Conservation (phyloP, 2,888 invertebrate genomes). For the Poecilus cupreus region DNA sequence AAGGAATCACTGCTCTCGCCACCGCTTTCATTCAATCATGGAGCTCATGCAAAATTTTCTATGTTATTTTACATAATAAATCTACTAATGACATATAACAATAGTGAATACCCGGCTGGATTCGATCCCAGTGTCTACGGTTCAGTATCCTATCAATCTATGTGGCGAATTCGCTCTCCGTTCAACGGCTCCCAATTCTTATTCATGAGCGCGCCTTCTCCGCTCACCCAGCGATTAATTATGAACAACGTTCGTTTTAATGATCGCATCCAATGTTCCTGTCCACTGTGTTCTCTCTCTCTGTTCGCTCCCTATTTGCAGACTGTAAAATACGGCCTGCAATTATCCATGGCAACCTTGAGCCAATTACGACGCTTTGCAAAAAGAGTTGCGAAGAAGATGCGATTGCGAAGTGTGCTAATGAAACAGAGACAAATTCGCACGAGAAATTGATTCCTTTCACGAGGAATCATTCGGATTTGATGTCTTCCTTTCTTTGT, state of each 20-base stretch:
- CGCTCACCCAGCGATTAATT: slow-evolving; percentile 15
- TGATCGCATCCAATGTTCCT: not conserved
- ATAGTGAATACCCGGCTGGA: too few relatives aligned
- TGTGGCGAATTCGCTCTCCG: too few relatives aligned
- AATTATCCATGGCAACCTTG: slow-evolving; percentile 14
- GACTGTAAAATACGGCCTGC: not conserved
- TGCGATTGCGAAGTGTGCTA: not conserved
- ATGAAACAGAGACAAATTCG: too few relatives aligned
- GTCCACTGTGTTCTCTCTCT: not conserved
- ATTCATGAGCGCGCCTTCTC: not conserved
- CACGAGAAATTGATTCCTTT: not conserved
- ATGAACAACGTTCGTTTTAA: slow-evolving; percentile 3
- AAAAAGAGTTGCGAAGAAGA: not conserved
- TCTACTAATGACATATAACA: too few relatives aligned
- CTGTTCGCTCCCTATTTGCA: not conserved
- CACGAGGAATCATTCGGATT: not conserved
- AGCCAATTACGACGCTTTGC: not conserved
- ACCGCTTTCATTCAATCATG: too few relatives aligned
- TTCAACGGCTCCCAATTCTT: slow-evolving; percentile 13
- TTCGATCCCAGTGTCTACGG: too few relatives aligned
- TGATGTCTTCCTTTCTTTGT: not conserved
- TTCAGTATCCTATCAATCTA: too few relatives aligned
- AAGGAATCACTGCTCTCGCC: too few relatives aligned
- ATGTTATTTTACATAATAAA: too few relatives aligned
- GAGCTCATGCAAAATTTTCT: too few relatives aligned